Percentiles rank a stretch among this genome's conserved stretches.
phyloP scores from a whole-genome alignment of 2,888 invertebrate genomes.

The Marronus borbonicus region DNA sequence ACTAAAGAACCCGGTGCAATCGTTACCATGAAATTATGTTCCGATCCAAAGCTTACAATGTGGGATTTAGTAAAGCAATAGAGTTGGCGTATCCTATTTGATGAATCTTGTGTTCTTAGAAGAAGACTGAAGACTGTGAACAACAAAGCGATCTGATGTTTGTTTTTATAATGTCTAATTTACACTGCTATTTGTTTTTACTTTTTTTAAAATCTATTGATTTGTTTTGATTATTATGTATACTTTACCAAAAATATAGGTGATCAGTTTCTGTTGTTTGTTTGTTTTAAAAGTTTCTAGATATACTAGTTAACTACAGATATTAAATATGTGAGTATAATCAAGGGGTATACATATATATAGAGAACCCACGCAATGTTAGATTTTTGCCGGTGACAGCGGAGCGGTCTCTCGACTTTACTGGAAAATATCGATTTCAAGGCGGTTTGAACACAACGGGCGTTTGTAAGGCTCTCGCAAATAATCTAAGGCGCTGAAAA shows the following conservation, averaged over 20 bases:
- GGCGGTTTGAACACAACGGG: no score
- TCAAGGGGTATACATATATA: no score
- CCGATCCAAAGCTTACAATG: conserved; percentile 70
- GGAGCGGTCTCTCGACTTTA: no score
- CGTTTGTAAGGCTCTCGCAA: no score
- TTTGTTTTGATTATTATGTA: background rate
- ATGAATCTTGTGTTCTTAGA: no score
- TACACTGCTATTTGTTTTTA: conserved; percentile 28
- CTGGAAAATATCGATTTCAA: no score
- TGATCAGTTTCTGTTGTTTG: background rate
- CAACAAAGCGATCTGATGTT: conserved; percentile 3
- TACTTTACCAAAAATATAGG: conserved; percentile 7
- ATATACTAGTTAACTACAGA: no score
- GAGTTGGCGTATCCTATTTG: background rate
- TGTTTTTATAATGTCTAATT: conserved; percentile 14
- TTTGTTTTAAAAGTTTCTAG: no score
- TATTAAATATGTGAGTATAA: no score
- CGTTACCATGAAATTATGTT: conserved; percentile 77
- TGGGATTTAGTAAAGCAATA: conserved; percentile 71
- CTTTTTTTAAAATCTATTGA: conserved; percentile 26
- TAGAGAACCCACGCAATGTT: no score
- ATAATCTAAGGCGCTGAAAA: no score
- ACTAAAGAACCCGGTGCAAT: conserved; percentile 69
- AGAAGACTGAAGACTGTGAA: conserved; percentile 23
- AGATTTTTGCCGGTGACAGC: no score